Conservation (phyloP, 2,113 vertebrate species). For the Scalopus aquaticus region DNA sequence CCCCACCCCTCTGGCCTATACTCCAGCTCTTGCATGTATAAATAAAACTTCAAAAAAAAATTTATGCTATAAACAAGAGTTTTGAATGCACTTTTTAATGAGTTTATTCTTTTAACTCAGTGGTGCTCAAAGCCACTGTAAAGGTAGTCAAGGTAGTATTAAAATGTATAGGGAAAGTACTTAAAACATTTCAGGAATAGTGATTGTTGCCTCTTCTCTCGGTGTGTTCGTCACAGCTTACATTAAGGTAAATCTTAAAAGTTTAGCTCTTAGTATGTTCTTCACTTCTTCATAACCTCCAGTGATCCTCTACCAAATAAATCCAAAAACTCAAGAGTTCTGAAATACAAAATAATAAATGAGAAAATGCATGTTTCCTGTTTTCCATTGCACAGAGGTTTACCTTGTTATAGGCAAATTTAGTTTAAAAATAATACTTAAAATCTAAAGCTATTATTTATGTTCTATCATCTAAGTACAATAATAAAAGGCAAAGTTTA, state of each 20-base stretch:
- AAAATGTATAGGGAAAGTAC: neutral
- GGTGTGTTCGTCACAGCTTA: neutral
- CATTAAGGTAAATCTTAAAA: constrained; percentile 21
- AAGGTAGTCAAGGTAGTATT: neutral
- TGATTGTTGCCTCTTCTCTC: neutral
- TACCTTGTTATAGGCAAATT: constrained; percentile 32
- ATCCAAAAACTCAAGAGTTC: neutral
- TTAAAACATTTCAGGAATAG: constrained; percentile 34
- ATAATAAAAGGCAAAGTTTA: neutral
- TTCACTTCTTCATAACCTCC: constrained; percentile 32
- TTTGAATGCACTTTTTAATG: neutral
- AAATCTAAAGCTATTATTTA: constrained; percentile 1
- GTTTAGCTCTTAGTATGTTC: neutral
- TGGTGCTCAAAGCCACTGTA: neutral
- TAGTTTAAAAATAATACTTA: constrained; percentile 21
- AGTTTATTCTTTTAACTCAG: constrained; percentile 28
- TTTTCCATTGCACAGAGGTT: constrained; percentile 39
- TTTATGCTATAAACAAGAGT: neutral
- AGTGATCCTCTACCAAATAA: constrained; percentile 28
- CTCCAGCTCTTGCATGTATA: too few relatives aligned
- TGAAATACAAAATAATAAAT: constrained; percentile 36
- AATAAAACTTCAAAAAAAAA: too few relatives aligned
- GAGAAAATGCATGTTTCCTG: constrained; percentile 54
- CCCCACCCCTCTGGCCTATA: too few relatives aligned
- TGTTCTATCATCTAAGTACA: neutral